Evolutionary conservation across 2,113 vertebrate species (phyloP).

Genomic region (Syngnathus floridae): DNA sequence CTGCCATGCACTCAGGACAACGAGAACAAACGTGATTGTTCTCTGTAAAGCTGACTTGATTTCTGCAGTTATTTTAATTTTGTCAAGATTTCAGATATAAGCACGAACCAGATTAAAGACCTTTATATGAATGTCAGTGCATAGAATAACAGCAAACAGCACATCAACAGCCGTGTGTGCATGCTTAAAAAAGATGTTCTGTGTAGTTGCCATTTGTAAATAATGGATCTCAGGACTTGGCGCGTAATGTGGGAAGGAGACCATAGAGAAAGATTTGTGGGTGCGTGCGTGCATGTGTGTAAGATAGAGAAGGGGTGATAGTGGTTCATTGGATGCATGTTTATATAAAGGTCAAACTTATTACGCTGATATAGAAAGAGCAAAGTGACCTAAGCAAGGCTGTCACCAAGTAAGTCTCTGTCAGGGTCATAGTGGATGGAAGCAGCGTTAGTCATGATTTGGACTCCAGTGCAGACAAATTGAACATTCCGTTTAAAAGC

Average conservation of each 20-base stretch:
- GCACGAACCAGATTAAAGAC: conserved; percentile 14
- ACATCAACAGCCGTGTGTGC: conserved; percentile 41
- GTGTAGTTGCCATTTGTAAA: conserved; percentile 59
- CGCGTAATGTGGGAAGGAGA: conserved; percentile 41
- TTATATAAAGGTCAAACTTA: conserved; percentile 67
- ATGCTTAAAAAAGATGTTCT: conserved; percentile 33
- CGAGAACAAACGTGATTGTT: conserved; percentile 16
- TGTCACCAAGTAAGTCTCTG: conserved; percentile 41
- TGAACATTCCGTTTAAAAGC: conserved; percentile 25
- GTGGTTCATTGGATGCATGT: conserved; percentile 52
- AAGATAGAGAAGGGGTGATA: conserved; percentile 12
- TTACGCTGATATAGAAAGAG: conserved; percentile 59
- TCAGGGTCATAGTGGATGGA: conserved; percentile 29
- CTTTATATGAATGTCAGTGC: background rate
- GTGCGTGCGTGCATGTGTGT: background rate
- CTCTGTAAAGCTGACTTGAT: conserved; percentile 8
- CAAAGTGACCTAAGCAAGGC: conserved; percentile 55
- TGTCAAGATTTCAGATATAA: conserved; percentile 22
- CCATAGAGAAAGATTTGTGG: conserved; percentile 15
- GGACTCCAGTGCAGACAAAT: conserved; percentile 11
- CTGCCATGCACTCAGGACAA: conserved; percentile 3
- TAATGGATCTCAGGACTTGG: conserved; percentile 53
- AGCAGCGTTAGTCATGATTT: conserved; percentile 21
- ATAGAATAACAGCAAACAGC: conserved; percentile 20
- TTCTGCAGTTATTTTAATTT: conserved; percentile 17